These are phyloP conservation scores for Trigoniulus corallinus DNA, from an alignment of 1,140 invertebrate species.

Conservation along the genomic window DNA sequence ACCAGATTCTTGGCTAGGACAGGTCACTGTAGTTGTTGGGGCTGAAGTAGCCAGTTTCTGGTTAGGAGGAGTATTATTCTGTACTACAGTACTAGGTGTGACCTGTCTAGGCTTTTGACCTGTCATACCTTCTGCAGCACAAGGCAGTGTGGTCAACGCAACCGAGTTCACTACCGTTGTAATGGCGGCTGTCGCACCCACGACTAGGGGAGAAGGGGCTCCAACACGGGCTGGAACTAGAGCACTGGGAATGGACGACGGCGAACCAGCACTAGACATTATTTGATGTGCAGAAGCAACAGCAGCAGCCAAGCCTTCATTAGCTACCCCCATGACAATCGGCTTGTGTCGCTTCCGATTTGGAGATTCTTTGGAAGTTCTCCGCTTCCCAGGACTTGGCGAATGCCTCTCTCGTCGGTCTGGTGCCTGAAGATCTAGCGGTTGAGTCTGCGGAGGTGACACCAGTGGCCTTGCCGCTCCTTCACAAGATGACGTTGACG, in stretches of 20 bases:
- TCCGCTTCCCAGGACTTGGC: neutral
- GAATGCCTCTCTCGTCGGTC: neutral
- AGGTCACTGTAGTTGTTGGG: constrained; percentile 23
- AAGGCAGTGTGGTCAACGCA: constrained; percentile 1
- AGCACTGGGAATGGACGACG: no score
- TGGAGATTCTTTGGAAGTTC: constrained; percentile 7
- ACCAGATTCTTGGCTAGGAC: constrained; percentile 13
- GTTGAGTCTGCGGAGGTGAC: constrained; percentile 42
- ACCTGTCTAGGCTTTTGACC: neutral
- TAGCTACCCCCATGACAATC: constrained; percentile 1
- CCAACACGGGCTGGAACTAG: constrained; percentile 41
- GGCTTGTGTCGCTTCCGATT: constrained; percentile 11
- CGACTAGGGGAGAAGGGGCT: constrained; percentile 49
- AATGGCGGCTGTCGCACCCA: constrained; percentile 51
- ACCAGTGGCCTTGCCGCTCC: neutral
- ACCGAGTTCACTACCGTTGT: constrained; percentile 47
- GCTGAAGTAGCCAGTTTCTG: constrained; percentile 13
- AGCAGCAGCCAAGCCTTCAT: neutral
- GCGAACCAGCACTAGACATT: neutral
- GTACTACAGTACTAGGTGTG: no score
- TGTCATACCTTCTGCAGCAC: neutral
- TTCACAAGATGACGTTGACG: constrained; percentile 1
- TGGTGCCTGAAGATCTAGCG: constrained; percentile 38
- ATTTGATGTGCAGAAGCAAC: neutral
- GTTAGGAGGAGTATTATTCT: constrained; percentile 10